Evolutionary conservation across 2,113 vertebrate species (phyloP), one percentile per base, ranked within the genome.

Genomic region (Enhydra lutris): DNA sequence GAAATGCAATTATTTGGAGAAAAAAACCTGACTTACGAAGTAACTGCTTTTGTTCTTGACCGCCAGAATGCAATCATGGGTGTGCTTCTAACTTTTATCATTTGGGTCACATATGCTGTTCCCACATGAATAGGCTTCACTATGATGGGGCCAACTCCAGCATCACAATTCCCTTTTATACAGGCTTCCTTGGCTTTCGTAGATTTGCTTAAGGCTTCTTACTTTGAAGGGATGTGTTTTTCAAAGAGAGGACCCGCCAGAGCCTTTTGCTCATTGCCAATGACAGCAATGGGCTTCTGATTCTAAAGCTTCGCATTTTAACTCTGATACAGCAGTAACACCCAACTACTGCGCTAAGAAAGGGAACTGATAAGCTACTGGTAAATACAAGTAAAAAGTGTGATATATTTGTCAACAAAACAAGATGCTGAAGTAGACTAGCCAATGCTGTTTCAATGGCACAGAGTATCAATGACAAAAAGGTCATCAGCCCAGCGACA

Each of bases 121-220:
- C 81, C 94, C 95, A 86, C 73, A 78, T 39, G 78, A 96, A 47
- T 52, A 52, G 34, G 65, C 45, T 18, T 65, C 50, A 50, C 45
- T 36, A 31, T 29, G 61, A 82, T 47, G 65, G 79, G 61, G 17
- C 92, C 73, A 73, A 31, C 15, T 92, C 88, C 59, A 45, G 81
- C 55, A 67, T 84, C 47, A 39, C 50, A 78, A 55, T 82, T 73
- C 50, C 21, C 34, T 78, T 74, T 82, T 85, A 34, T 31, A 15
- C 15, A 65, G 34, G 50, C 52, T 93, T 78, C 21, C 11, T 84
- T 85, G 57, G 52, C 31, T 88, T 94, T 92, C 94, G 73, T 18
- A 76, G 55, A 65, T 81, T 91, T 85, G 55, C 80, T 96, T 91
- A 71, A 45, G 42, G 78, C 42, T 78, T 91, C 94, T 45, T 90